A percentile compares a stretch with the other conserved stretches of the same genome.
Evolutionary conservation across 2,888 invertebrate species (phyloP).

Genomic region (Aspidiotus rigidus): DNA sequence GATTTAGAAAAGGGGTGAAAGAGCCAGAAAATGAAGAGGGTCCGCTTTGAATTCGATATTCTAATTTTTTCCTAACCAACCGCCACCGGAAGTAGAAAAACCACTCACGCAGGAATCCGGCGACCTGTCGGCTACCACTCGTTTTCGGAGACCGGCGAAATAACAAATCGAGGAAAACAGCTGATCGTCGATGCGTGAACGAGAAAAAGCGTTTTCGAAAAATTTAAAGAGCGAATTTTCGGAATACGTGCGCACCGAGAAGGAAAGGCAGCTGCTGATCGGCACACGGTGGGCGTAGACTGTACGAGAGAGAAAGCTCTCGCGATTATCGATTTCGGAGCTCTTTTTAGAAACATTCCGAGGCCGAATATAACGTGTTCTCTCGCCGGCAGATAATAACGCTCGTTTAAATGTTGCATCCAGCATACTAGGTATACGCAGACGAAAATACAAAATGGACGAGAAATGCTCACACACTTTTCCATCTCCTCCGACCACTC

Average conservation of each 20-base stretch:
- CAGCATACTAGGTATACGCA: background rate
- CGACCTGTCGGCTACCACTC: background rate
- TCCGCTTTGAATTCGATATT: no score
- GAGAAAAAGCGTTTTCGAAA: background rate
- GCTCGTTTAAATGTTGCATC: constrained; percentile 2
- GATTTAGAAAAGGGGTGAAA: no score
- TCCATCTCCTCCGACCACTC: background rate
- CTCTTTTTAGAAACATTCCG: constrained; percentile 25
- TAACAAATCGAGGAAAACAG: background rate
- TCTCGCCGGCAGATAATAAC: constrained; percentile 3
- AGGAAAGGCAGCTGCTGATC: background rate
- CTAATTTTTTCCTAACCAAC: no score
- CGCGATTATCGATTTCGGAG: constrained; percentile 25
- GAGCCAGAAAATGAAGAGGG: no score
- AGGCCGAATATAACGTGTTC: constrained; percentile 1
- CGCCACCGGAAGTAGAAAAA: no score
- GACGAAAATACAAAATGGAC: background rate
- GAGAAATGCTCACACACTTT: background rate
- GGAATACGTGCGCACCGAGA: constrained; percentile 1
- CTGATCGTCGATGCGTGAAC: background rate
- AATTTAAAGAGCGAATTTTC: background rate
- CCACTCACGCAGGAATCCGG: background rate
- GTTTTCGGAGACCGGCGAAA: background rate
- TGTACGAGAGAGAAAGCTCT: constrained; percentile 9
- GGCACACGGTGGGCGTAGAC: constrained; percentile 26